phyloP scores from a whole-genome alignment of 2,888 invertebrate genomes.

The Cistogaster globosa region DNA sequence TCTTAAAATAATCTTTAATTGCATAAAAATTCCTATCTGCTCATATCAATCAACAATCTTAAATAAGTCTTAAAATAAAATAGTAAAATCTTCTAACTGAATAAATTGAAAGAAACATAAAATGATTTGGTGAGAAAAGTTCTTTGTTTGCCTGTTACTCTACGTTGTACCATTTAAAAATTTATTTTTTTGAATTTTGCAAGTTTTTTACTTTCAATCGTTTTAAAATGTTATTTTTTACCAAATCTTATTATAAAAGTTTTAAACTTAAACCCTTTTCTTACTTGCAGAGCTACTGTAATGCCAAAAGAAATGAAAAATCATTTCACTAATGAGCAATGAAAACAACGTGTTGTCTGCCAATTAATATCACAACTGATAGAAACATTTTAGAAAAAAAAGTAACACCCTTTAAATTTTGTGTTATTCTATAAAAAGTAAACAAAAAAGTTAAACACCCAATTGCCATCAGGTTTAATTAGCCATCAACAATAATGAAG shows the following conservation, averaged over 20 bases:
- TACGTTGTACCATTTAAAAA: no score
- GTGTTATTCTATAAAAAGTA: constrained; percentile 3
- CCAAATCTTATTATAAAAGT: not conserved
- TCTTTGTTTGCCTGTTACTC: no score
- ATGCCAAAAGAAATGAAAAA: constrained; percentile 47
- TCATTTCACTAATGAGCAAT: constrained; percentile 81
- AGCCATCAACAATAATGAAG: constrained; percentile 80
- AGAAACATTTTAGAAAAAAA: constrained; percentile 18
- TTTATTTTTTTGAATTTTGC: no score
- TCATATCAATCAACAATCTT: no score
- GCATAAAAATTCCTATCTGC: no score
- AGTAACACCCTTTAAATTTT: constrained; percentile 38
- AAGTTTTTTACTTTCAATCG: no score
- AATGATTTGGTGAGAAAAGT: no score
- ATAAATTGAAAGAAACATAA: no score
- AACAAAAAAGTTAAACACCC: constrained; percentile 29
- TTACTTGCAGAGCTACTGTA: not conserved
- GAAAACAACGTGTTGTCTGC: constrained; percentile 81
- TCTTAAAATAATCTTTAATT: no score
- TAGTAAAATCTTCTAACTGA: no score
- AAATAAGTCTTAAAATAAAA: no score
- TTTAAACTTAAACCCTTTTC: not conserved
- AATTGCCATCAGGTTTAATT: constrained; percentile 79
- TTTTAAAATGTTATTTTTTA: no score
- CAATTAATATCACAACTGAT: constrained; percentile 71